phyloP scores from a whole-genome alignment of 2,113 vertebrate genomes.

The Ailuropoda melanoleuca region DNA sequence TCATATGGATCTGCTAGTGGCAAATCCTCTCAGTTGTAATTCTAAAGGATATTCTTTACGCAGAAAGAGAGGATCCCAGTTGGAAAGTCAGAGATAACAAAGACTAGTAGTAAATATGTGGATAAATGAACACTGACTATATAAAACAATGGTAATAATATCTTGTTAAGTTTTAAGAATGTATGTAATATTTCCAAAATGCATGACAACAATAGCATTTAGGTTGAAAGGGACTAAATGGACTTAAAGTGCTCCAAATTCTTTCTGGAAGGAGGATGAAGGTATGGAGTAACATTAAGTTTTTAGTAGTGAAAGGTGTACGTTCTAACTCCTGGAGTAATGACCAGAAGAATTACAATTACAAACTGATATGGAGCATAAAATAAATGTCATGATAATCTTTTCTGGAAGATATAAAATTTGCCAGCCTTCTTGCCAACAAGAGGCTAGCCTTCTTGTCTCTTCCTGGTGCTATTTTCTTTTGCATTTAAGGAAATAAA shows the following conservation, averaged over 20 bases:
- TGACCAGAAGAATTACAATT: neutral
- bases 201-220: neutral
- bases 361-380: neutral
- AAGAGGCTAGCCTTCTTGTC: neutral
- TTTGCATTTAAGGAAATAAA: neutral
- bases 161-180: neutral
- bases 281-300: neutral
- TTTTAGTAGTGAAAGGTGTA: neutral
- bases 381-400: neutral
- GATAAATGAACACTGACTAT: neutral
- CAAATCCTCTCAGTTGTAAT: neutral
- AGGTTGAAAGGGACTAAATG: neutral
- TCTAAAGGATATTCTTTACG: neutral
- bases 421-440: neutral
- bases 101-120: neutral
- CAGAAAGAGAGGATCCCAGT: neutral
- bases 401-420: neutral
- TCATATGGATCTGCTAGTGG: neutral
- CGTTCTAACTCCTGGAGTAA: constrained; percentile 2
- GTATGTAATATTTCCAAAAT: neutral
- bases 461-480: neutral
- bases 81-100: neutral
- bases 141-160: neutral
- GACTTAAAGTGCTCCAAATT: neutral
- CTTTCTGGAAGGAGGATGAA: neutral